Evolutionary conservation across 2,797 vertebrate genomes (phyloP).

Genomic region (Oceanodroma leucorhoa): DNA sequence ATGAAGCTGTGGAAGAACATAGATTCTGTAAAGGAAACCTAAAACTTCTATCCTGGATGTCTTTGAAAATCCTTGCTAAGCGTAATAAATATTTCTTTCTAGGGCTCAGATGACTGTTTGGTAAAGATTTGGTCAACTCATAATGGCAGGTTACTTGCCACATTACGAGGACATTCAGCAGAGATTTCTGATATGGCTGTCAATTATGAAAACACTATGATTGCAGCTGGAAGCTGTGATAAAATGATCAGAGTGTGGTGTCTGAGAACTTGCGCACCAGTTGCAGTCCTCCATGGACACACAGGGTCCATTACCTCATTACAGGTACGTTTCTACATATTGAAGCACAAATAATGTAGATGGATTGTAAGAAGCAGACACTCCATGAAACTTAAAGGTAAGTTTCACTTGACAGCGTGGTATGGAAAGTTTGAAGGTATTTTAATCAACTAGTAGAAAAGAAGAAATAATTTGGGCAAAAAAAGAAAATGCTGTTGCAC

Average conservation of each 20-base stretch:
- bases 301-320: constrained; percentile 96
- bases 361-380: background rate
- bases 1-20: background rate
- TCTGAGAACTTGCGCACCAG: constrained; percentile 94
- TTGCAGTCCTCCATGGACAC: constrained; percentile 96
- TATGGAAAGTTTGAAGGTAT: background rate
- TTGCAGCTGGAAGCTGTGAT: constrained; percentile 97
- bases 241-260: constrained; percentile 98
- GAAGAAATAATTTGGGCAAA: background rate
- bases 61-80: background rate
- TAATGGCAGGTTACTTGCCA: constrained; percentile 92
- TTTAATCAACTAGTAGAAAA: background rate
- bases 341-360: background rate
- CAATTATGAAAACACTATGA: constrained; percentile 96
- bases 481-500: background rate
- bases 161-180: constrained; percentile 93
- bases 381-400: background rate
- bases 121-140: constrained; percentile 99
- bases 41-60: background rate
- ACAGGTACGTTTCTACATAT: constrained; percentile 78
- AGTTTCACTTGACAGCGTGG: background rate
- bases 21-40: background rate
- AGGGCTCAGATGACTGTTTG: constrained; percentile 98
- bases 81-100: background rate
- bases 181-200: constrained; percentile 98